These are phyloP conservation scores for Pristionchus fissidentatus DNA, from an alignment of 2,888 invertebrate species.

Conservation along the genomic window DNA sequence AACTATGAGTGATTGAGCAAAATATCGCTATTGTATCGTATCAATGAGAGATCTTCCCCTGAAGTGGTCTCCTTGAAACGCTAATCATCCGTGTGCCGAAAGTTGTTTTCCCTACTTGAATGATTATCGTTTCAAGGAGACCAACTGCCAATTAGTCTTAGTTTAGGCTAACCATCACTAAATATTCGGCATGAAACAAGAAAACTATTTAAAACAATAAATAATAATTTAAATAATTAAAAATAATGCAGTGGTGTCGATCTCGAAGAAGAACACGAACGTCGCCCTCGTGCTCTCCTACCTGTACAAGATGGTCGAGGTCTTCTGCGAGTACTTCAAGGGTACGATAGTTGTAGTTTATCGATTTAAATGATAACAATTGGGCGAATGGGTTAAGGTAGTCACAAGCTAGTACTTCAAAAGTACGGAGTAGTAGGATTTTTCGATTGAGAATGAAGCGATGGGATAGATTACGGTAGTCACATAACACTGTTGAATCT, in stretches of 20 bases:
- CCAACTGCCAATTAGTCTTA: too few relatives aligned
- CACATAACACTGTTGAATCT: too few relatives aligned
- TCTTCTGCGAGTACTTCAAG: constrained; percentile 73
- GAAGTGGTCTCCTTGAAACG: too few relatives aligned
- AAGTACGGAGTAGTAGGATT: background rate
- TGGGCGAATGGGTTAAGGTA: background rate
- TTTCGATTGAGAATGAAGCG: background rate
- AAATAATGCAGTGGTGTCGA: constrained; percentile 59
- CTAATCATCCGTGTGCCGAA: too few relatives aligned
- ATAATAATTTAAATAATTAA: background rate
- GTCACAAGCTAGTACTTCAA: background rate
- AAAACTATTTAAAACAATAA: background rate
- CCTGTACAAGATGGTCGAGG: constrained; percentile 93
- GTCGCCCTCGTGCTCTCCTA: constrained; percentile 95
- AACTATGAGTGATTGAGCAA: too few relatives aligned
- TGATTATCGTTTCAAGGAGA: too few relatives aligned
- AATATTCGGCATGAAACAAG: too few relatives aligned
- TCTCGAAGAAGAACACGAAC: constrained; percentile 92
- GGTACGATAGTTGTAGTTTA: constrained; percentile 3
- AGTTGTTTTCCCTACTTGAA: too few relatives aligned
- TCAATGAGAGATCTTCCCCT: too few relatives aligned
- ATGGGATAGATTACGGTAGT: too few relatives aligned
- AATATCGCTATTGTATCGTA: too few relatives aligned
- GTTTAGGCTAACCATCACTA: too few relatives aligned
- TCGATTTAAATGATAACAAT: background rate